Evolutionary conservation across 2,797 vertebrate genomes (phyloP).

Genomic region (Gallinago nigripennis): DNA sequence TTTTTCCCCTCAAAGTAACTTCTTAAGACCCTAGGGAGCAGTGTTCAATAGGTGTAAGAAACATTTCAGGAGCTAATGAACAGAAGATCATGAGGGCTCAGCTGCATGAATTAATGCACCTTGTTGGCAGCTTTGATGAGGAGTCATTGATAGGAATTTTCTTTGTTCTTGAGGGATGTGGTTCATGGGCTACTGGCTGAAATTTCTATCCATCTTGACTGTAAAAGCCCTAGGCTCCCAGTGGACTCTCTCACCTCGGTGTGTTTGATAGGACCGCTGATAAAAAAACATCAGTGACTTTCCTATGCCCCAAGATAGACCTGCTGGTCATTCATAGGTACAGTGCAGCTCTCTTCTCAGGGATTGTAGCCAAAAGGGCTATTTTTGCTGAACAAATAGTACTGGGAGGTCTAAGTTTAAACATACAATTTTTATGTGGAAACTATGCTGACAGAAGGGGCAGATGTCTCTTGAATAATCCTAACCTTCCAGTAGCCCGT

Average conservation of each 20-base stretch:
- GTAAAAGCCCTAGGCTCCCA: background rate
- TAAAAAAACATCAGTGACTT: background rate
- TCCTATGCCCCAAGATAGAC: background rate
- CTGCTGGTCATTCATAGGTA: background rate
- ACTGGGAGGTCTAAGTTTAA: background rate
- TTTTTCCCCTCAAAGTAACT: fast-evolving
- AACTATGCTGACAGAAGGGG: background rate
- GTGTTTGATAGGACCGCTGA: background rate
- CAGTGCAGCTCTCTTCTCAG: background rate
- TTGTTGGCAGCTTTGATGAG: background rate
- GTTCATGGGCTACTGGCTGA: background rate
- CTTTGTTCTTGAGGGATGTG: background rate
- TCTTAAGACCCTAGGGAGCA: background rate
- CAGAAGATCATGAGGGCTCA: background rate
- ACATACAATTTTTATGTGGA: background rate
- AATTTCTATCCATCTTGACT: background rate
- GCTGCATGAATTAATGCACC: background rate
- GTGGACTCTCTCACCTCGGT: background rate
- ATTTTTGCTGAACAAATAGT: background rate
- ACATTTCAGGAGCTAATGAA: background rate
- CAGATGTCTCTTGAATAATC: background rate
- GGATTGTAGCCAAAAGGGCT: background rate
- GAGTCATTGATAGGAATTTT: background rate
- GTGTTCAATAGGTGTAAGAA: background rate
- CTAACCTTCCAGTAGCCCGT: background rate